Conservation (phyloP, 2,888 invertebrate genomes). For the Cistogaster globosa region DNA sequence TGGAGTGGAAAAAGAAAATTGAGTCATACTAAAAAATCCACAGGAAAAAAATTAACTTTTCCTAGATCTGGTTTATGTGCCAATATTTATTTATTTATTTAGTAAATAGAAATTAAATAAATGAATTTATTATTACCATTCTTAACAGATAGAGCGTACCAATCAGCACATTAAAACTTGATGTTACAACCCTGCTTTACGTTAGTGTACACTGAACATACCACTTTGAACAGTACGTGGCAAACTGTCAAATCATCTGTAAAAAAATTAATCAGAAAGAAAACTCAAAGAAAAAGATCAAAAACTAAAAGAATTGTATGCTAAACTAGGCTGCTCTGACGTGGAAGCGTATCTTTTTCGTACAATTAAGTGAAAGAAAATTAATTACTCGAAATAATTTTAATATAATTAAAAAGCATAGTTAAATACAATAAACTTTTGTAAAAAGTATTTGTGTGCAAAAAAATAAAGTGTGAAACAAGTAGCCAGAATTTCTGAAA, state of each 20-base stretch:
- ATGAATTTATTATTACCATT: too few species aligned
- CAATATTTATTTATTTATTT: too few species aligned
- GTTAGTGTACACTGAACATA: constrained; percentile 10
- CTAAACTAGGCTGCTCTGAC: constrained; percentile 77
- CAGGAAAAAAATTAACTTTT: too few species aligned
- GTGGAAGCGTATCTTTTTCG: constrained; percentile 78
- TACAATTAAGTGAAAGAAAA: constrained; percentile 60
- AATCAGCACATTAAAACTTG: too few species aligned
- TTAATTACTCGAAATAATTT: constrained; percentile 23
- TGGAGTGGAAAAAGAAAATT: too few species aligned
- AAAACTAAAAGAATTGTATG: constrained; percentile 53
- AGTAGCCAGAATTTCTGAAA: constrained; percentile 6
- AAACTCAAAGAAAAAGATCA: constrained; percentile 51
- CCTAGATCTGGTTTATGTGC: too few species aligned
- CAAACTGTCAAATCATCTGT: constrained; percentile 77
- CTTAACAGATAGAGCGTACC: too few species aligned
- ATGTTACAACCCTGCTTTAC: neutral
- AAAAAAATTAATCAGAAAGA: constrained; percentile 47
- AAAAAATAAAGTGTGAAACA: constrained; percentile 7
- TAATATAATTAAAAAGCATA: constrained; percentile 10
- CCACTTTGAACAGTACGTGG: constrained; percentile 77
- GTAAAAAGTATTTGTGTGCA: neutral
- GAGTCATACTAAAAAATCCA: too few species aligned
- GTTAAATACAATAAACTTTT: constrained; percentile 18
- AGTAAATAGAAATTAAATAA: too few species aligned